These are phyloP conservation scores for Bradynema listronoti DNA, from an alignment of 1,140 invertebrate species.

Conservation along the genomic window DNA sequence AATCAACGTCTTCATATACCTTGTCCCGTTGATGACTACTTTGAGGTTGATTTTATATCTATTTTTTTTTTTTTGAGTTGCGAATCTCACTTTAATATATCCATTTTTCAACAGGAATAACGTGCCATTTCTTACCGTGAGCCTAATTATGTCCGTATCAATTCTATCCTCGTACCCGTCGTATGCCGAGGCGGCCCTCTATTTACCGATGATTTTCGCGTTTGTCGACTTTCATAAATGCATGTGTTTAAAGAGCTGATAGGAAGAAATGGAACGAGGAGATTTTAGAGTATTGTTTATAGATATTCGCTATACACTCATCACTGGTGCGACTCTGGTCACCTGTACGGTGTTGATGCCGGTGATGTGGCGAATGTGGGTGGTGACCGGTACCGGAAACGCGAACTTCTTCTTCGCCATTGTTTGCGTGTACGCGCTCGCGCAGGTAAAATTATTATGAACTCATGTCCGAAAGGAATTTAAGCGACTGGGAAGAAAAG, in stretches of 20 bases:
- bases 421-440: constrained; percentile 84
- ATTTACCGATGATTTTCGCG: constrained; percentile 67
- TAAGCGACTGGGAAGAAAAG: too few species aligned
- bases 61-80: constrained; percentile 8
- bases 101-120: constrained; percentile 64
- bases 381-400: constrained; percentile 92
- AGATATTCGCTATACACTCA: constrained; percentile 75
- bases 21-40: constrained; percentile 76
- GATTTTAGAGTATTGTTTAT: constrained; percentile 35
- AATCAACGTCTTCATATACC: constrained; percentile 85
- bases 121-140: constrained; percentile 75
- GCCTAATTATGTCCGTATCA: constrained; percentile 74
- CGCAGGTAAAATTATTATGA: constrained; percentile 68
- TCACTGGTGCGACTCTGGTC: constrained; percentile 79
- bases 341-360: constrained; percentile 81
- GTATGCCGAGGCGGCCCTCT: constrained; percentile 84
- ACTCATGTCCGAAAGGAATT: too few species aligned
- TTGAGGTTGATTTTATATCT: constrained; percentile 63
- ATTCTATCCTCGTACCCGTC: constrained; percentile 95
- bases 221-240: constrained; percentile 83
- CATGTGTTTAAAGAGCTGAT: constrained; percentile 59
- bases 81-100: background rate
- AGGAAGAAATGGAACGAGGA: background rate
- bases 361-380: constrained; percentile 94
- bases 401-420: constrained; percentile 99